Conservation (phyloP, 2,888 invertebrate genomes). For the Alviniconcha strummeri region DNA sequence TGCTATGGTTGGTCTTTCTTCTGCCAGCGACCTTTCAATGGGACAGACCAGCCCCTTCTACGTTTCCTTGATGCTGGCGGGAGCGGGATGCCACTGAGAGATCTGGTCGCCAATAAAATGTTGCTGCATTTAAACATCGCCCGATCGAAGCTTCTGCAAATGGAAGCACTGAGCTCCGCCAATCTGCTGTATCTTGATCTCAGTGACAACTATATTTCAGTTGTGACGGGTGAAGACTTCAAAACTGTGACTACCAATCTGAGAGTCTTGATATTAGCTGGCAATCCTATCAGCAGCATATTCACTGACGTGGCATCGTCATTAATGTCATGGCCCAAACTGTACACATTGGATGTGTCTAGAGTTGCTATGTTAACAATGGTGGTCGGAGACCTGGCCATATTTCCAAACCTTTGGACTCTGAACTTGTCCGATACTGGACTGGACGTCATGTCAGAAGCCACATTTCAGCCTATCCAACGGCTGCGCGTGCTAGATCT, state of each 20-base stretch:
- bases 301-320: not conserved
- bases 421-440: not conserved
- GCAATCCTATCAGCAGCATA: not conserved
- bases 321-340: not conserved
- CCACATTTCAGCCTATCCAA: not conserved
- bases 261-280: not conserved
- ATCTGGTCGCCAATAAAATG: not conserved
- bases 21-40: not conserved
- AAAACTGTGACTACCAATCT: not conserved
- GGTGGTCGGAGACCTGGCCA: not conserved
- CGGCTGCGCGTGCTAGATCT: not conserved
- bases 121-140: not conserved
- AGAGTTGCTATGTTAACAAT: not conserved
- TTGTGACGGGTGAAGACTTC: not conserved
- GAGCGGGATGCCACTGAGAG: not conserved
- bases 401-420: not conserved
- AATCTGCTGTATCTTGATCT: not conserved
- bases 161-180: not conserved
- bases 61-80: not conserved
- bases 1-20: not conserved
- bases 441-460: not conserved
- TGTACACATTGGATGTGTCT: not conserved
- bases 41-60: not conserved
- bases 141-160: not conserved
- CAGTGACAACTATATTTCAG: slow-evolving; percentile 3